A percentile compares a stretch with the other conserved stretches of the same genome.
phyloP scores from a whole-genome alignment of 2,888 invertebrate species.

The Agapetus fuscipes region DNA sequence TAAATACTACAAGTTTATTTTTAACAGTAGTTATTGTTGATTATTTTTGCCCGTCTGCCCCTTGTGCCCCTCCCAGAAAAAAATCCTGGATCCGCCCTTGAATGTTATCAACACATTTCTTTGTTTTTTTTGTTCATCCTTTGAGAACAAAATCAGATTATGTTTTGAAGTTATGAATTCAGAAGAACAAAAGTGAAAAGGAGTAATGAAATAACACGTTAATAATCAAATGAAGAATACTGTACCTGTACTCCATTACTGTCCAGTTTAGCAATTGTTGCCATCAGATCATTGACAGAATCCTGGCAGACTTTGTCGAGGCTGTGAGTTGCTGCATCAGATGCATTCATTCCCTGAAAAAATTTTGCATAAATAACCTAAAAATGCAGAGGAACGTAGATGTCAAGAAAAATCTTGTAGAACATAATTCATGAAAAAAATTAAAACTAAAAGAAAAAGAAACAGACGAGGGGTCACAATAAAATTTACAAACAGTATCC shows the following conservation, averaged over 20 bases:
- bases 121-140: too few relatives aligned
- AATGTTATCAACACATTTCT: too few relatives aligned
- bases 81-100: too few relatives aligned
- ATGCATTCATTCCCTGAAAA: constrained; percentile 34
- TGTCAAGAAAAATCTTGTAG: constrained; percentile 1
- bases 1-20: too few relatives aligned
- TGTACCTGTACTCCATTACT: constrained; percentile 74
- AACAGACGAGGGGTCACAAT: background rate
- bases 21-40: too few relatives aligned
- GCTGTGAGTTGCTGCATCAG: constrained; percentile 49
- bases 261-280: constrained; percentile 78
- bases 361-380: constrained; percentile 4
- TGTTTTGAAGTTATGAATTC: too few relatives aligned
- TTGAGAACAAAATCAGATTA: too few relatives aligned
- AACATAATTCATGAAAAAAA: background rate
- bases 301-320: constrained; percentile 78
- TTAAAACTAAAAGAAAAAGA: constrained; percentile 1
- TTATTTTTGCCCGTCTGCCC: too few relatives aligned
- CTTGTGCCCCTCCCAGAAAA: too few relatives aligned
- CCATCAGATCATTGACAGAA: constrained; percentile 77
- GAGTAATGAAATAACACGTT: background rate
- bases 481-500: background rate
- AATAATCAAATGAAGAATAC: constrained; percentile 30
- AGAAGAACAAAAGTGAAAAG: background rate
- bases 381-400: background rate